A percentile compares a stretch with the other conserved stretches of the same genome.
Evolutionary conservation across 1,140 invertebrate genomes (phyloP).

Genomic region (Phymorhynchus buccinoides): DNA sequence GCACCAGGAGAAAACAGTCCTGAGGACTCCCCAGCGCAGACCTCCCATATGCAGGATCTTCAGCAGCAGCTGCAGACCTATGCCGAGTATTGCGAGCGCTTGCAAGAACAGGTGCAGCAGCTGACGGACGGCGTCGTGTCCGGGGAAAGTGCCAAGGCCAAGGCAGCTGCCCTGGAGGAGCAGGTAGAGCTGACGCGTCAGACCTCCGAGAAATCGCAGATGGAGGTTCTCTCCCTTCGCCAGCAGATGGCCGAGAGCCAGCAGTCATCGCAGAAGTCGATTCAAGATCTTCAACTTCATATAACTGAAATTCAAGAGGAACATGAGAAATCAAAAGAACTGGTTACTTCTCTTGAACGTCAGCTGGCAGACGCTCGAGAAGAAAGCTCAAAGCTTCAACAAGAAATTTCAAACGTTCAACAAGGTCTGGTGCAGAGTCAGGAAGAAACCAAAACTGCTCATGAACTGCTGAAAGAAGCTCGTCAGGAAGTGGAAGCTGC

Average conservation of each 20-base stretch:
- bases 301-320: background rate
- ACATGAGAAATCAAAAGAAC: background rate
- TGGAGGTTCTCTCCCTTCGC: conserved; percentile 19
- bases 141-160: conserved; percentile 15
- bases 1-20: background rate
- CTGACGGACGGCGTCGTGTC: conserved; percentile 48
- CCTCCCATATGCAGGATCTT: conserved; percentile 40
- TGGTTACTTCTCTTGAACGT: background rate
- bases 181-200: conserved; percentile 26
- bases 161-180: conserved; percentile 11
- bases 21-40: background rate
- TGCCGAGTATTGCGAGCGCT: conserved; percentile 55
- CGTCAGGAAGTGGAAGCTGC: background rate
- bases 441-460: background rate
- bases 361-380: background rate
- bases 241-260: conserved; percentile 26
- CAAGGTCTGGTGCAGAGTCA: conserved; percentile 21
- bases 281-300: conserved; percentile 18
- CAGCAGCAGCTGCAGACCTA: conserved; percentile 49
- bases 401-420: conserved; percentile 19
- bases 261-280: background rate
- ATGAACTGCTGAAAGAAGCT: background rate
- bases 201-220: background rate
- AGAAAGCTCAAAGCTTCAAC: background rate
- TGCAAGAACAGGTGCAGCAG: conserved; percentile 57